Evolutionary conservation across 2,113 vertebrate species (phyloP).

Genomic region (Numenius arquata): DNA sequence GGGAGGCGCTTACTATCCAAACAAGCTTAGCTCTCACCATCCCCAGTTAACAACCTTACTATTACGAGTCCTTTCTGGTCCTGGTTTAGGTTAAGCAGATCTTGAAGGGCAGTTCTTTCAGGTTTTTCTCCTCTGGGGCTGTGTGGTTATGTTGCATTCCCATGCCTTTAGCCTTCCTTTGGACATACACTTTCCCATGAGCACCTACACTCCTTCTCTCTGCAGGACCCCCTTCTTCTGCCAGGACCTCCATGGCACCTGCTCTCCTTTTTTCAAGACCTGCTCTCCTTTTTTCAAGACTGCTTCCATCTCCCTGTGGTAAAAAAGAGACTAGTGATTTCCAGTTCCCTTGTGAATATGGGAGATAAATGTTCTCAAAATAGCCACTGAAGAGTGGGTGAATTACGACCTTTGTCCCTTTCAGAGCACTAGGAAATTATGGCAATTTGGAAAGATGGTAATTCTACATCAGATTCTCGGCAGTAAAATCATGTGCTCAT

Average conservation of each 20-base stretch:
- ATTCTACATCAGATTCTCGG: background rate
- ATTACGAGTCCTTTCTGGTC: background rate
- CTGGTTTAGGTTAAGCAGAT: background rate
- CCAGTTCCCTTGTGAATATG: background rate
- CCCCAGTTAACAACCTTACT: background rate
- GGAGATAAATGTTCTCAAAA: background rate
- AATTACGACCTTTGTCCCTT: background rate
- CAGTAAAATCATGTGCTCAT: background rate
- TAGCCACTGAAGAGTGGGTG: background rate
- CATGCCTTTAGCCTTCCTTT: background rate
- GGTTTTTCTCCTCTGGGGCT: background rate
- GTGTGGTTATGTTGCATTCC: background rate
- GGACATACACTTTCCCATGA: background rate
- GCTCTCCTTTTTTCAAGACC: background rate
- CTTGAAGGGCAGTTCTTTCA: background rate
- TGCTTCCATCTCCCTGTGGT: background rate
- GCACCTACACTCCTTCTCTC: background rate
- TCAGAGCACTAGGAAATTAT: background rate
- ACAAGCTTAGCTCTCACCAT: background rate
- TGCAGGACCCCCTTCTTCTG: background rate
- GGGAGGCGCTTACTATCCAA: background rate
- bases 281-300: background rate
- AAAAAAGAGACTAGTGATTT: background rate
- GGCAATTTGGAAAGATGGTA: background rate
- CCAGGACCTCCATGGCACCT: background rate